Base-by-base conservation (phyloP, 2,888 invertebrate species). In the Periphyllus acericola region DNA sequence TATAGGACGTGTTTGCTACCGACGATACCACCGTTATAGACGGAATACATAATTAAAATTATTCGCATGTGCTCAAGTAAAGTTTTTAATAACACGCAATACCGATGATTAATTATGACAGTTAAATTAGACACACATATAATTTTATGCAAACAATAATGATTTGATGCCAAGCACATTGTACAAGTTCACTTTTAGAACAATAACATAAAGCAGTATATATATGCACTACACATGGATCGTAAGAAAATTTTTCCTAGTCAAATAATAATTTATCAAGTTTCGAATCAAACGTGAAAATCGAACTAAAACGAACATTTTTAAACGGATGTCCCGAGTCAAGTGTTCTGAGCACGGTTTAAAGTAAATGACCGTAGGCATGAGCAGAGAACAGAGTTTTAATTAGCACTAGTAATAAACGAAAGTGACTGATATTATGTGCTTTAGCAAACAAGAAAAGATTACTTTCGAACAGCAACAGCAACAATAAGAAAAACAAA, bases 51-150 rank as follows among this genome's bases (percentile, higher is more conserved):
- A 46, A 84, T 83, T 75, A 75, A 83, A 83, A 75, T 25, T 40
- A 84, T 84, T 32, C 25, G 40, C 72, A 40, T 60, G 21, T 19
- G 19, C 21, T 60, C 36, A 6, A 40, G 29, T 76, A 29, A 29
- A 29, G 21, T 84, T 66, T 84, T 66, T 84, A 75, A 84, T 76
- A 66, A 46, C 32, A 40, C 14, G 36, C 6, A 25, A 76, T 66
- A 60, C 40, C 60, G 6, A 46, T 66, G 66, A 84, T 84, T 76
- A 75, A 84, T 84, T 40, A 46, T 36, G 83, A 46, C 32, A 32
- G 75, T 75, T 60, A 60, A 83, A 83, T 83, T 60, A 55, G 55
- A 36, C 36, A 21, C 55, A 5, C 74, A 74, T 52, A 71, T 82
- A 3, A 71, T 82, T 46, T 25, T 52, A 21, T 25, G 32, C 25